A percentile compares a stretch with the other conserved stretches of the same genome.
These are phyloP conservation scores for Otus sunia DNA, from an alignment of 2,113 vertebrate genomes.

Conservation along the genomic window DNA sequence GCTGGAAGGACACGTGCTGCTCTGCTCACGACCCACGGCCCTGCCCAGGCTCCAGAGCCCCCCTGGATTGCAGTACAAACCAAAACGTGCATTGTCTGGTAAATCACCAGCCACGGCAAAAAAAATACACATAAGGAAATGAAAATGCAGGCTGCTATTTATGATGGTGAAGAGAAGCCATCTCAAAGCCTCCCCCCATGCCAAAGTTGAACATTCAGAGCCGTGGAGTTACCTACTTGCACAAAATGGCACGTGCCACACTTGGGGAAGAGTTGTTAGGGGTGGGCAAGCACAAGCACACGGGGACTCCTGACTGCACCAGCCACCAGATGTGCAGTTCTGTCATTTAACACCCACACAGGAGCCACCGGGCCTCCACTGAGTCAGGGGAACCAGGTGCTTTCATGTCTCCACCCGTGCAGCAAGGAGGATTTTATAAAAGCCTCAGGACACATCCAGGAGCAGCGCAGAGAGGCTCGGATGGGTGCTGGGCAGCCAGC, in stretches of 20 bases:
- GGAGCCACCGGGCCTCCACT: background rate
- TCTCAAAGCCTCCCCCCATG: background rate
- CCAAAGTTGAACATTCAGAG: background rate
- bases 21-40: background rate
- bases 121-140: background rate
- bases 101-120: background rate
- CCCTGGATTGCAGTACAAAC: background rate
- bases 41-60: background rate
- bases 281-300: background rate
- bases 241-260: background rate
- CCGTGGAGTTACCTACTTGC: background rate
- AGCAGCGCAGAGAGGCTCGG: background rate
- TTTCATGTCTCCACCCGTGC: background rate
- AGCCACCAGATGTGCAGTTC: background rate
- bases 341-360: background rate
- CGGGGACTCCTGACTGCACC: background rate
- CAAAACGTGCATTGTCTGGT: background rate
- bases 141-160: background rate
- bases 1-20: background rate
- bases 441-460: background rate
- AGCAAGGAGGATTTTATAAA: background rate
- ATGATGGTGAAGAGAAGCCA: background rate
- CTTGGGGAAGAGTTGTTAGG: fast-evolving
- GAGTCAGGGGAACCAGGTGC: background rate
- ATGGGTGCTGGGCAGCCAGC: background rate